Evolutionary conservation across 2,113 vertebrate genomes (phyloP).

Genomic region (Erythrocercus mccallii): DNA sequence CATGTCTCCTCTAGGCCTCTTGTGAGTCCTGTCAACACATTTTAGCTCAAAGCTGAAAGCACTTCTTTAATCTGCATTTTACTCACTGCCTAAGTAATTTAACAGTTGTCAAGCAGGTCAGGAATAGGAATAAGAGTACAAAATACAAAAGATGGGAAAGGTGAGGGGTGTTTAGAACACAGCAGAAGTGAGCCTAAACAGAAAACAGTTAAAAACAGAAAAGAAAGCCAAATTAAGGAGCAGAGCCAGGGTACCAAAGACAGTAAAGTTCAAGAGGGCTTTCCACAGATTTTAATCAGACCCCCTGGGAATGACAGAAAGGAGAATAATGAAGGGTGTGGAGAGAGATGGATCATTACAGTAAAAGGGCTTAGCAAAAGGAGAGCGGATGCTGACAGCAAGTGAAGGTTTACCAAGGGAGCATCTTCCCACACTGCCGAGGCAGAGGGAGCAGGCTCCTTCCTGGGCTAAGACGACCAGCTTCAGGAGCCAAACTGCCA

Average conservation of each 20-base stretch:
- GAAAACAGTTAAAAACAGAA: not conserved
- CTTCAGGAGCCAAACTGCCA: not conserved
- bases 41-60: constrained; percentile 19
- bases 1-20: not conserved
- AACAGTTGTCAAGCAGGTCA: constrained; percentile 35
- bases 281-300: constrained; percentile 12
- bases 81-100: constrained; percentile 16
- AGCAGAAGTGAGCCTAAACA: not conserved
- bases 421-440: fast-evolving
- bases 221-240: not conserved
- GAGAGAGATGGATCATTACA: not conserved
- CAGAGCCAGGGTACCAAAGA: not conserved
- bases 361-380: not conserved
- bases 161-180: not conserved
- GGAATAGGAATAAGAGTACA: constrained; percentile 28
- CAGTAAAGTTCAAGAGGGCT: not conserved
- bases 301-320: not conserved
- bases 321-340: not conserved
- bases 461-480: fast-evolving
- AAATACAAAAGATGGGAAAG: not conserved
- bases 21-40: constrained; percentile 53
- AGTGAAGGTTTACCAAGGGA: not conserved
- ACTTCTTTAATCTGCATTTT: constrained; percentile 27
- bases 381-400: not conserved
- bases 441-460: not conserved